Evolutionary conservation across 2,113 vertebrate species (phyloP).

Genomic region (human (Homo sapiens)): GRCh38 chr7:32860001-32860500

Average conservation of each 20-base stretch:
- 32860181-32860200: background rate
- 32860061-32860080: background rate
- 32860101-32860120: background rate
- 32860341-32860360: background rate
- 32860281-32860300: background rate
- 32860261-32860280: background rate
- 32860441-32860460: background rate
- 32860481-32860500: background rate
- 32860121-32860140: constrained; percentile 33
- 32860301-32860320: background rate
- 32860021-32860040: background rate
- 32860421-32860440: background rate
- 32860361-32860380: background rate
- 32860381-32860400: background rate
- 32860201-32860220: too few relatives aligned
- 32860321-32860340: background rate
- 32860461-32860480: background rate
- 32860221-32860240: constrained; percentile 5
- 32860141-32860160: constrained; percentile 19
- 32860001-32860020: background rate
- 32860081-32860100: background rate
- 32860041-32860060: background rate
- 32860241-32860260: background rate
- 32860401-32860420: background rate
- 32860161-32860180: constrained; percentile 42